A percentile compares a stretch with the other conserved stretches of the same genome.
Conservation (phyloP, 2,113 vertebrate species). For the Hippocampus barbouri region DNA sequence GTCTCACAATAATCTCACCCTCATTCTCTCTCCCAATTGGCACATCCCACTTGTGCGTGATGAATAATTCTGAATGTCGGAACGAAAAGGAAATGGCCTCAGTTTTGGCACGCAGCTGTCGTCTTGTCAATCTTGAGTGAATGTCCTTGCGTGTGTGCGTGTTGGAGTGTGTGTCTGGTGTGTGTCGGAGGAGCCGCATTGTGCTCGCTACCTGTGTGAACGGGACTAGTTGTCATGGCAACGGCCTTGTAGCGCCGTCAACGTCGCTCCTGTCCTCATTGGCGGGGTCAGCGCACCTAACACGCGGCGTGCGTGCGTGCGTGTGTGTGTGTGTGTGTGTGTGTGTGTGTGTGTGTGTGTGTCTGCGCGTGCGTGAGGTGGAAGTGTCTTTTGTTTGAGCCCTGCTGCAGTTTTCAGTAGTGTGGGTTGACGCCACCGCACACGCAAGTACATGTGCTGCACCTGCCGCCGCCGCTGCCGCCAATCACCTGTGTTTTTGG, state of each 20-base stretch:
- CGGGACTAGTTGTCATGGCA: constrained; percentile 71
- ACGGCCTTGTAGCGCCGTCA: constrained; percentile 72
- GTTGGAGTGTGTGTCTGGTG: constrained; percentile 24
- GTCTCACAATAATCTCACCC: constrained; percentile 41
- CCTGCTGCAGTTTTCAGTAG: constrained; percentile 57
- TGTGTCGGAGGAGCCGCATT: constrained; percentile 55
- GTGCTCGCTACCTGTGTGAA: constrained; percentile 72
- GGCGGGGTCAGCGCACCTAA: constrained; percentile 69
- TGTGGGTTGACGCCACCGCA: constrained; percentile 53
- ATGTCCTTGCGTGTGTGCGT: constrained; percentile 29
- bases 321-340: constrained; percentile 13
- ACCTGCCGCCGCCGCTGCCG: constrained; percentile 41
- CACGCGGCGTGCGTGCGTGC: constrained; percentile 36
- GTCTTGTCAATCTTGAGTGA: constrained; percentile 57
- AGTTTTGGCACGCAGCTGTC: constrained; percentile 53
- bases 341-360: constrained; percentile 7
- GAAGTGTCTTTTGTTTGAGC: constrained; percentile 59
- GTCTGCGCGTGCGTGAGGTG: constrained; percentile 7
- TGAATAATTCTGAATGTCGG: constrained; percentile 62
- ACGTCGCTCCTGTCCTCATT: constrained; percentile 73
- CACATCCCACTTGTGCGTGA: constrained; percentile 52
- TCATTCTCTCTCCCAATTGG: constrained; percentile 44
- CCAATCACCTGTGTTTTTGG: constrained; percentile 57
- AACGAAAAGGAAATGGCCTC: constrained; percentile 63
- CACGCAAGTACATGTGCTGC: constrained; percentile 31